Percentiles rank a stretch among this genome's conserved stretches.
These are phyloP conservation scores for Anoplopoma fimbria DNA, from an alignment of 2,113 vertebrate species.

Conservation along the genomic window DNA sequence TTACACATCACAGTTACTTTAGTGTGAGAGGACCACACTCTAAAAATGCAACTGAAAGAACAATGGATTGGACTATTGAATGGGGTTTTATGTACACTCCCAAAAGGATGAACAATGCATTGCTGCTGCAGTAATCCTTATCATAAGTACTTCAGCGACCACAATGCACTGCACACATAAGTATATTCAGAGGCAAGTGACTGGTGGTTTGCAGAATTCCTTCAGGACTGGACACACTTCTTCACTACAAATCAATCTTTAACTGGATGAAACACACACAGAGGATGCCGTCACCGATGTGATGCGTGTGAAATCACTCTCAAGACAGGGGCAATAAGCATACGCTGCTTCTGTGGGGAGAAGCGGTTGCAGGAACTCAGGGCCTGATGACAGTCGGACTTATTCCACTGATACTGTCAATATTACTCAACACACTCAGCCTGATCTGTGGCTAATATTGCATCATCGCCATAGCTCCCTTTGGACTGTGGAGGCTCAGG, in stretches of 20 bases:
- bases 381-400: constrained; percentile 13
- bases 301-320: not conserved
- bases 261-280: constrained; percentile 8
- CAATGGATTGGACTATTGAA: not conserved
- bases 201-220: constrained; percentile 1
- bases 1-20: not conserved
- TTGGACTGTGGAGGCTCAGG: constrained; percentile 17
- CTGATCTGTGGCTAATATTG: constrained; percentile 37
- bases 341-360: constrained; percentile 7
- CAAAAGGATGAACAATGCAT: not conserved
- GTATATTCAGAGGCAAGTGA: not conserved
- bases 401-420: constrained; percentile 26
- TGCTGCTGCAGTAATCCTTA: not conserved
- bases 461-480: constrained; percentile 37
- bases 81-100: not conserved
- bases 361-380: not conserved
- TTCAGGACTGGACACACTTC: not conserved
- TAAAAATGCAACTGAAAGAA: not conserved
- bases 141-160: not conserved
- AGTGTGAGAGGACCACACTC: not conserved
- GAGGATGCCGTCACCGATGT: not conserved
- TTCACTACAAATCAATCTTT: not conserved
- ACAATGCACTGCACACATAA: not conserved
- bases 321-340: not conserved
- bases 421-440: constrained; percentile 20